Evolutionary conservation across 2,797 vertebrate species (phyloP).

Genomic region (Crypturellus tataupa): DNA sequence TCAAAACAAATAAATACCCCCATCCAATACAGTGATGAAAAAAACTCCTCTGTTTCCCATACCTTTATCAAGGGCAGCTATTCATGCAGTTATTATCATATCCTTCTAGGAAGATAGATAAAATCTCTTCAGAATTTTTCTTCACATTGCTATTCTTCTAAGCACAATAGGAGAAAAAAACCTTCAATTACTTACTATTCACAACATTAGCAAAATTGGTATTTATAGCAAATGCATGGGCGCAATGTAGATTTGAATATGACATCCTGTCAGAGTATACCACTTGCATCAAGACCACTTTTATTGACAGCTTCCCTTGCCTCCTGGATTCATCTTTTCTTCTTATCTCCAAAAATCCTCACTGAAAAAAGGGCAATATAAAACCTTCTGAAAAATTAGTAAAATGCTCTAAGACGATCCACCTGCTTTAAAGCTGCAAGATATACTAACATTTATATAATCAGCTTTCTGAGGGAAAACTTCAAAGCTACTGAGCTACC

Average conservation of each 20-base stretch:
- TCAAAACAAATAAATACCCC: conserved; percentile 9
- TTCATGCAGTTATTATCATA: neutral
- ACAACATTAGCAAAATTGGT: conserved; percentile 40
- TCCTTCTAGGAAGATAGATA: neutral
- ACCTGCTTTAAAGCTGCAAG: conserved; percentile 53
- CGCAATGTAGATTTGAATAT: conserved; percentile 2
- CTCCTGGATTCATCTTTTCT: conserved; percentile 2
- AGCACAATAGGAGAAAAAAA: neutral
- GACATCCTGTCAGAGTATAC: conserved; percentile 32
- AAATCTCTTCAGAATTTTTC: neutral
- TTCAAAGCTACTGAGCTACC: conserved; percentile 55
- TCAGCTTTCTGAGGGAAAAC: conserved; percentile 60
- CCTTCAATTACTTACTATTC: conserved; percentile 16
- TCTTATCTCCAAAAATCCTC: conserved; percentile 50
- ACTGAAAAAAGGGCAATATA: neutral
- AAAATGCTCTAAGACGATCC: conserved; percentile 46
- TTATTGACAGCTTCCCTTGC: conserved; percentile 6
- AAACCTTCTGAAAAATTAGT: conserved; percentile 62
- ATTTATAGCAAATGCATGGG: conserved; percentile 47
- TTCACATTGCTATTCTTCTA: conserved; percentile 17
- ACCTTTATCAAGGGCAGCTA: neutral
- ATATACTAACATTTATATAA: conserved; percentile 59
- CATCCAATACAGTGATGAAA: neutral
- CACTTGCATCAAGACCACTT: conserved; percentile 8
- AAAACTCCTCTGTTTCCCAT: neutral